Conservation (phyloP, 2,113 vertebrate genomes). For the Bucco capensis region DNA sequence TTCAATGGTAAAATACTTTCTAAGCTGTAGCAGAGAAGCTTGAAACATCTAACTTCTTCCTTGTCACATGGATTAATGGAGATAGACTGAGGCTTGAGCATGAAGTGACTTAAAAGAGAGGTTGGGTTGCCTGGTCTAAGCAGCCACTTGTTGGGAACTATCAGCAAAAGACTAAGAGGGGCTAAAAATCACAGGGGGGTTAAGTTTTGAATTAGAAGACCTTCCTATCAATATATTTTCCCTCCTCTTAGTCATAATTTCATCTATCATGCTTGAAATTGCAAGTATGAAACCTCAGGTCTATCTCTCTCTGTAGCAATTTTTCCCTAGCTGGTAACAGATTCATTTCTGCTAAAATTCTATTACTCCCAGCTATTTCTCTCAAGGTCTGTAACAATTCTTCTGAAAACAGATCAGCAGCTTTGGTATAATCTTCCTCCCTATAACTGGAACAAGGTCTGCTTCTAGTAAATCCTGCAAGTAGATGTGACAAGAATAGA, state of each 20-base stretch:
- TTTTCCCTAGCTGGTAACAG: constrained; percentile 50
- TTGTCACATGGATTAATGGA: constrained; percentile 10
- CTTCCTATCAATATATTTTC: background rate
- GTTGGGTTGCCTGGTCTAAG: background rate
- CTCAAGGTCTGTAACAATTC: constrained; percentile 66
- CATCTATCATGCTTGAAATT: constrained; percentile 46
- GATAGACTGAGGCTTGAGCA: background rate
- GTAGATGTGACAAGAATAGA: constrained; percentile 71
- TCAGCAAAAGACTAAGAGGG: background rate
- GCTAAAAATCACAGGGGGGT: background rate
- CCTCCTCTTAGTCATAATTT: constrained; percentile 37
- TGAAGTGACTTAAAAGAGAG: background rate
- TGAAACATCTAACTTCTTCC: background rate
- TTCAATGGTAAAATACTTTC: background rate
- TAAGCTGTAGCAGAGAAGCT: background rate
- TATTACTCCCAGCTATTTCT: constrained; percentile 71
- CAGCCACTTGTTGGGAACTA: background rate
- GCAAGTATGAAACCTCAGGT: constrained; percentile 30
- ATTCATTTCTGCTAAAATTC: constrained; percentile 72
- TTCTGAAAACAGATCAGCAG: constrained; percentile 72
- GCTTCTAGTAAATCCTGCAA: constrained; percentile 66
- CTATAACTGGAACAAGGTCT: constrained; percentile 59
- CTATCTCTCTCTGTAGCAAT: constrained; percentile 5
- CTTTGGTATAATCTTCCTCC: constrained; percentile 71
- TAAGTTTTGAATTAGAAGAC: constrained; percentile 32